Conservation (phyloP, 2,113 vertebrate species). For the Sander vitreus region DNA sequence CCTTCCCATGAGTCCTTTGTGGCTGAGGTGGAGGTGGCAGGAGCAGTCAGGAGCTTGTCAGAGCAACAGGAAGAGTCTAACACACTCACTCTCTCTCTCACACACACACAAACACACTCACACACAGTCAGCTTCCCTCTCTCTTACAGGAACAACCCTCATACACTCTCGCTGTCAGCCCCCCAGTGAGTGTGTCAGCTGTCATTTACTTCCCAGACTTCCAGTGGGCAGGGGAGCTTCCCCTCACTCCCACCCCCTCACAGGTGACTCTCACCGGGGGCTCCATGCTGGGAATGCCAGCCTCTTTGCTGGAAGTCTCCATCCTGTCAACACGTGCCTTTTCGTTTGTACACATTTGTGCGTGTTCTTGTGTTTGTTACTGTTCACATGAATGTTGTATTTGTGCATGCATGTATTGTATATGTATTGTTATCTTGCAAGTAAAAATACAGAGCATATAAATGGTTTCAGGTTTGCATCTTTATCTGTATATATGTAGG, state of each 20-base stretch:
- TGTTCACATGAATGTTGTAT: background rate
- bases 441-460: background rate
- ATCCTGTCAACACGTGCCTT: conserved; percentile 67
- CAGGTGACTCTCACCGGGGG: conserved; percentile 76
- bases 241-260: conserved; percentile 51
- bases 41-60: conserved; percentile 80
- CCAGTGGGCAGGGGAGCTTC: conserved; percentile 57
- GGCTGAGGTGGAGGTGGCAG: conserved; percentile 76
- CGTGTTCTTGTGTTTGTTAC: background rate
- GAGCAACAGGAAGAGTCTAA: conserved; percentile 78
- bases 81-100: conserved; percentile 30
- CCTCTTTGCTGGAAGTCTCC: conserved; percentile 54
- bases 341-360: background rate
- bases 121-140: conserved; percentile 38
- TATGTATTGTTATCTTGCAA: background rate
- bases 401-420: background rate
- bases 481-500: conserved; percentile 65
- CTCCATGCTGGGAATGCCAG: conserved; percentile 56
- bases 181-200: conserved; percentile 73
- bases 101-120: background rate
- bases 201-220: conserved; percentile 74
- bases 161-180: conserved; percentile 64
- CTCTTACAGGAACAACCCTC: conserved; percentile 58
- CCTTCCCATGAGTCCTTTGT: conserved; percentile 83
- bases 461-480: conserved; percentile 3